Base-by-base conservation (phyloP, 1,140 invertebrate genomes). In the Nixonia krombeini region DNA sequence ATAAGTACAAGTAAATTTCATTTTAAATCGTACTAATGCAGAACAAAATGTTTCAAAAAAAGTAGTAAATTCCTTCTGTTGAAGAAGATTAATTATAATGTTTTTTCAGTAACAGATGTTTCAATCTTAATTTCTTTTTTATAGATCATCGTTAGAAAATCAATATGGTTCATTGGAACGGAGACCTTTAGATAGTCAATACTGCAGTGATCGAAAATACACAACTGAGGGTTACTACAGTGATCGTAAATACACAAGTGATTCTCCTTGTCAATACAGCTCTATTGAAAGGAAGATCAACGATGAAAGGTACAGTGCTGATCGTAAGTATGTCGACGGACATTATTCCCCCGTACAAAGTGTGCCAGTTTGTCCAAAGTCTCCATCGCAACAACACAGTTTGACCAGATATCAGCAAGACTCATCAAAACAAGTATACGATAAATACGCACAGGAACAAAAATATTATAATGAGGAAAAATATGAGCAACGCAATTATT, bases 201-300 rank as follows among this genome's bases (percentile, higher is more conserved):
- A 76, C 13, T 46, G 56, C 31, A n/a, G n/a, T n/a, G n/a, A n/a
- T n/a, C n/a, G n/a, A n/a, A 73, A 58, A 41, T 73, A 72, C 15
- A 55, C 38, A 1, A 25, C 45, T 0, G 70, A 73, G 0, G 61
- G 47, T 0, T 74, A 75, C 26, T 29, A 63, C 1, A n/a, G n/a
- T n/a, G 76, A 76, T 17, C 67, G 57, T 15, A 61, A 51, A 17
- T 64, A 66, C 7, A 26, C 50, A 0, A 57, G 49, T 1, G 75
- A 74, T 50, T 72, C 70, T 0, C 72, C 76, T 0, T 72, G 68
- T 6, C 78, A 81, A n/a, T 81, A 80, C 47, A 81, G 79, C 10
- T 80, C 80, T 0, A 77, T 81, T 5, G 79, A 82, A 37, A 68
- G 77, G 15, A 79, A 77, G 18, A 81, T 82, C 10, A 80, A 81